Percentiles rank a stretch among this genome's conserved stretches.
phyloP scores from a whole-genome alignment of 2,797 vertebrate genomes.

The Mycteria americana region DNA sequence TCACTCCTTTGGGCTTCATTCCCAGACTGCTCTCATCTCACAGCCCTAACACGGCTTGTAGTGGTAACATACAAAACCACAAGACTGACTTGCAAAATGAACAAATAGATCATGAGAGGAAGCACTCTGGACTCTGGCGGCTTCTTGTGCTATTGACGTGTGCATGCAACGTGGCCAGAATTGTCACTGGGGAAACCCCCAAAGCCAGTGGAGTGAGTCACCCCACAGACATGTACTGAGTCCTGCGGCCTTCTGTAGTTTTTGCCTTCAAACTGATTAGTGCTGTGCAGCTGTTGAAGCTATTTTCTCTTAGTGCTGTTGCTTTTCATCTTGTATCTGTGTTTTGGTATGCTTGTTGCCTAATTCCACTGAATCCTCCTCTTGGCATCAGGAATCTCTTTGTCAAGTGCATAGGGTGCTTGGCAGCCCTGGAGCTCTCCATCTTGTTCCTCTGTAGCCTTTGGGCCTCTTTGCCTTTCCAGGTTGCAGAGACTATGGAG shows the following conservation, averaged over 20 bases:
- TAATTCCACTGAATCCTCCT: neutral
- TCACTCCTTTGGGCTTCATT: neutral
- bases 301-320: neutral
- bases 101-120: neutral
- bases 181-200: neutral
- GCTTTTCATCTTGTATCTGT: neutral
- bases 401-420: neutral
- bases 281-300: neutral
- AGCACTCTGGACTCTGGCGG: neutral
- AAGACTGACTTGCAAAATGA: neutral
- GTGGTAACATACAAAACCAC: neutral
- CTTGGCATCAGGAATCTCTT: neutral
- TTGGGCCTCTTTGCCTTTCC: neutral
- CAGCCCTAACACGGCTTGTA: neutral
- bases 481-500: neutral
- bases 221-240: neutral
- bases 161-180: neutral
- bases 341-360: neutral
- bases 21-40: neutral
- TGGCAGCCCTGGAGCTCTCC: neutral
- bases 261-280: neutral
- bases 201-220: neutral
- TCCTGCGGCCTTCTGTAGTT: neutral
- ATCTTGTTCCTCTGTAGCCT: neutral
- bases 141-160: neutral